A percentile compares a stretch with the other conserved stretches of the same genome.
Evolutionary conservation across 1,140 invertebrate species (phyloP).

Genomic region (Gryon sp.): DNA sequence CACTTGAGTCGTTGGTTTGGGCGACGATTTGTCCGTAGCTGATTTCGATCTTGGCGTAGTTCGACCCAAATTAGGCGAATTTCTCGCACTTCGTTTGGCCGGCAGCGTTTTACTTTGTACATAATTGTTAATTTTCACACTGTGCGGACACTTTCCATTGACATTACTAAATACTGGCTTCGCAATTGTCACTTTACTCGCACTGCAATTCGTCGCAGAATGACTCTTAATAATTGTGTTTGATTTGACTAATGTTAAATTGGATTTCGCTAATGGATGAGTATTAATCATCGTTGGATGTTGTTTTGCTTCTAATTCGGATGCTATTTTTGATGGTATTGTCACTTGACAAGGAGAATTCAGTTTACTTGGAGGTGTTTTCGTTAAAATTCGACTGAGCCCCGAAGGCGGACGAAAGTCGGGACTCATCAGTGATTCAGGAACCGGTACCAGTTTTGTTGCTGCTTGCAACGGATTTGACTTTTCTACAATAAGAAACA

Average conservation of each 20-base stretch:
- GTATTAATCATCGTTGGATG: constrained; percentile 70
- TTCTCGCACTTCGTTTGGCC: constrained; percentile 66
- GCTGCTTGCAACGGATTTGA: constrained; percentile 87
- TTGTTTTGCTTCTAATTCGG: constrained; percentile 68
- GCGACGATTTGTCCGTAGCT: constrained; percentile 64
- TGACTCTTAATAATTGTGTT: constrained; percentile 71
- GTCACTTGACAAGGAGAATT: constrained; percentile 73
- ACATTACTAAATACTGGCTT: constrained; percentile 69
- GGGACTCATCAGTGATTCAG: constrained; percentile 91
- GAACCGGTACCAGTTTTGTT: constrained; percentile 91
- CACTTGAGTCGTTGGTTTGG: constrained; percentile 59
- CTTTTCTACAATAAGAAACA: constrained; percentile 68
- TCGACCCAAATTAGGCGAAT: constrained; percentile 71
- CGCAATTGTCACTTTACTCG: constrained; percentile 68
- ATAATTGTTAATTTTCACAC: constrained; percentile 77
- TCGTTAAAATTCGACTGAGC: constrained; percentile 70
- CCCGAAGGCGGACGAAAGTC: constrained; percentile 84
- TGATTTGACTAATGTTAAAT: constrained; percentile 63
- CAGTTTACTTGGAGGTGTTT: constrained; percentile 72
- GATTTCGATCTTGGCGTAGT: constrained; percentile 68
- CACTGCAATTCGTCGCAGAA: constrained; percentile 69
- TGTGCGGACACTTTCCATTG: constrained; percentile 72
- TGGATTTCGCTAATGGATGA: constrained; percentile 71
- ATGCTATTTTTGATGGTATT: constrained; percentile 66
- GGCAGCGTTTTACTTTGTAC: constrained; percentile 74